Percentiles rank a stretch among this genome's conserved stretches.
phyloP scores from a whole-genome alignment of 2,888 invertebrate genomes.

The Yponomeuta cagnagella region DNA sequence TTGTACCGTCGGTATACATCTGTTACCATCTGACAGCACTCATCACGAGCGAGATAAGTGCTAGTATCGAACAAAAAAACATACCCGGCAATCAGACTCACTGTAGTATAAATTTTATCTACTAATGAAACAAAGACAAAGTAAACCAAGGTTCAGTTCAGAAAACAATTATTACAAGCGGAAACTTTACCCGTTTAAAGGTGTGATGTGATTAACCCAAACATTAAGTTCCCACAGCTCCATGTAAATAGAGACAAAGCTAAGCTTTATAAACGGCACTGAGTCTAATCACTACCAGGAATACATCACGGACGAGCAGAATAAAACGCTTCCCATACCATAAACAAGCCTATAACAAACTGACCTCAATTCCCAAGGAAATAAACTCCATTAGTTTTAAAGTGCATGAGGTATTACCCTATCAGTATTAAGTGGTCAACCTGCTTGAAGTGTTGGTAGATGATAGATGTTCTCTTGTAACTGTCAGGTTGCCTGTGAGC shows the following conservation, averaged over 20 bases:
- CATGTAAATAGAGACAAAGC: conserved; percentile 15
- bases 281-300: conserved; percentile 27
- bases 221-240: conserved; percentile 13
- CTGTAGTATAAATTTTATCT: not conserved
- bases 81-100: no score
- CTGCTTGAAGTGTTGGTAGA: conserved; percentile 26
- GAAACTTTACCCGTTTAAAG: not conserved
- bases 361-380: conserved; percentile 41
- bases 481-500: conserved; percentile 51
- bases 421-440: conserved; percentile 43
- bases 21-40: no score
- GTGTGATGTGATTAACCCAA: conserved; percentile 11
- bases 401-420: conserved; percentile 34
- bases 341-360: conserved; percentile 32
- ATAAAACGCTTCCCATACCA: conserved; percentile 34
- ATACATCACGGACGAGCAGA: conserved; percentile 25
- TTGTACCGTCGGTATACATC: not conserved
- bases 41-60: no score
- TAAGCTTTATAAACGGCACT: conserved; percentile 12
- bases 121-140: not conserved
- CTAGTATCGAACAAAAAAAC: no score
- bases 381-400: conserved; percentile 26
- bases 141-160: not conserved
- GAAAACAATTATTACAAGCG: not conserved
- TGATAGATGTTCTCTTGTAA: conserved; percentile 31